Conservation (phyloP, 2,113 vertebrate species). For the Mobula hypostoma region DNA sequence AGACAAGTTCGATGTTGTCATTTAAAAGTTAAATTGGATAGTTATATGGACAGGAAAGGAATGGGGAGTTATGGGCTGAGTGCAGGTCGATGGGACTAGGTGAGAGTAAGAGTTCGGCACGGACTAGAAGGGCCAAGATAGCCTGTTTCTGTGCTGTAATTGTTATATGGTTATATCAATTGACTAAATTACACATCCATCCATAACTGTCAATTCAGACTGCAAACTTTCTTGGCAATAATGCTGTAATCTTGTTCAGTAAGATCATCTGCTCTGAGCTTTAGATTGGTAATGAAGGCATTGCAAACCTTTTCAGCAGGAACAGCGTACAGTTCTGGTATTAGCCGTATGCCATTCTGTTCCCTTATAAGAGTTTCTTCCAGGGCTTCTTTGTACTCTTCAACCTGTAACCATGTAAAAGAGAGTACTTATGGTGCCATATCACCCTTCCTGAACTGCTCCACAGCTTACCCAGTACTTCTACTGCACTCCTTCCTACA, state of each 20-base stretch:
- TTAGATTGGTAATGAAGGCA: not conserved
- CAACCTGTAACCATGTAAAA: conserved; percentile 59
- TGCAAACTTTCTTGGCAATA: not conserved
- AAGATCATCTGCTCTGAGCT: not conserved
- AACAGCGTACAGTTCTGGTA: conserved; percentile 90
- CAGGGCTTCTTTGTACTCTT: conserved; percentile 89
- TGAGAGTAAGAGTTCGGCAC: too few relatives aligned
- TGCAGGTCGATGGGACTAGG: too few relatives aligned
- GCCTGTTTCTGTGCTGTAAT: too few relatives aligned
- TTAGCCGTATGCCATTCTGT: conserved; percentile 77
- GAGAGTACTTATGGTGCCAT: not conserved
- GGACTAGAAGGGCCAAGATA: too few relatives aligned
- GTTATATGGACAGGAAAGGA: too few relatives aligned
- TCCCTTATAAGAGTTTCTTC: conserved; percentile 85
- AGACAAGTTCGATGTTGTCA: too few relatives aligned
- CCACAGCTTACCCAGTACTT: not conserved
- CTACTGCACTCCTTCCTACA: too few relatives aligned
- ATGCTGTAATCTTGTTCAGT: not conserved
- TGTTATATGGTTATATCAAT: too few relatives aligned
- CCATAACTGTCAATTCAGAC: not conserved
- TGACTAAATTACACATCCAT: not conserved
- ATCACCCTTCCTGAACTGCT: not conserved
- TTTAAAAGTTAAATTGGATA: too few relatives aligned
- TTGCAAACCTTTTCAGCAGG: conserved; percentile 73
- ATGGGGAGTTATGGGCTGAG: too few relatives aligned